Percentiles rank a stretch among this genome's conserved stretches.
These are phyloP conservation scores for Lepidurus couesii DNA, from an alignment of 1,140 invertebrate species.

Conservation along the genomic window DNA sequence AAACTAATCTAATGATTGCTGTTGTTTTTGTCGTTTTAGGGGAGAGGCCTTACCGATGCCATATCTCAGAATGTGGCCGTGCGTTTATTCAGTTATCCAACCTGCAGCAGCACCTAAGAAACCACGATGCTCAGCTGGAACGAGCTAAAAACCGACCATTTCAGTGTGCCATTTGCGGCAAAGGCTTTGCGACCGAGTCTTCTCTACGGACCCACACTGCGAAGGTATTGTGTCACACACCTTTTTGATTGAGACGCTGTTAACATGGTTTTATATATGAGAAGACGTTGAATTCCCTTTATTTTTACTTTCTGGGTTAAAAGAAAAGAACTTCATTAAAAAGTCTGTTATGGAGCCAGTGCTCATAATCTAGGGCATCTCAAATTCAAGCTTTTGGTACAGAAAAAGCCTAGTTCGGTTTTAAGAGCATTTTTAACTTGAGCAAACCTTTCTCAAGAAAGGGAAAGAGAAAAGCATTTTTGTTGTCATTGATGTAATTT, in stretches of 20 bases:
- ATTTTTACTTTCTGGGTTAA: no score
- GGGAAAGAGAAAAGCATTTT: neutral
- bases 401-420: neutral
- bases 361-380: no score
- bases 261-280: no score
- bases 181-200: conserved; percentile 92
- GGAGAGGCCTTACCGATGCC: conserved; percentile 94
- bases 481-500: neutral
- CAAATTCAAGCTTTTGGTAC: no score
- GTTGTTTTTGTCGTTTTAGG: conserved; percentile 57
- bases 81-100: conserved; percentile 97
- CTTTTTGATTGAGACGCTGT: neutral
- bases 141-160: conserved; percentile 90
- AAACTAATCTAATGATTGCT: no score
- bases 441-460: neutral
- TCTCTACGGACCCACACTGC: conserved; percentile 89
- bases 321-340: no score
- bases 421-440: neutral
- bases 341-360: no score
- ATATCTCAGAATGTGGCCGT: conserved; percentile 86
- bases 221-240: conserved; percentile 59
- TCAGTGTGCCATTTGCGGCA: conserved; percentile 92
- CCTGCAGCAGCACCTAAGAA: conserved; percentile 90
- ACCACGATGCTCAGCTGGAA: conserved; percentile 92
- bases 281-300: no score